Conservation (phyloP, 2,888 invertebrate species). For the Standfussiana lucernea region DNA sequence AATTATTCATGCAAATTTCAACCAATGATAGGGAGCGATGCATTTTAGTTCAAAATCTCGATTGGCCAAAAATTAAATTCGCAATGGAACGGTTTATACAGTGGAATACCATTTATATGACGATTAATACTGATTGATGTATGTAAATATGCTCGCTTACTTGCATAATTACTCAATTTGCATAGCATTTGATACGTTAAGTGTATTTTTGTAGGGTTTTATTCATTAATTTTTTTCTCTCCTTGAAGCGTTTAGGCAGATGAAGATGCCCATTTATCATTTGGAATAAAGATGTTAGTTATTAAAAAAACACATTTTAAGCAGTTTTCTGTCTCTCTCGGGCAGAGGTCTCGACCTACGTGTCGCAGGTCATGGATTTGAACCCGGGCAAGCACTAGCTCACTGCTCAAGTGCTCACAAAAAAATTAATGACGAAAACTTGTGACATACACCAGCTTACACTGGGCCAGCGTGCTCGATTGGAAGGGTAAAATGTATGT, state of each 20-base stretch:
- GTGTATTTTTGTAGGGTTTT: background rate
- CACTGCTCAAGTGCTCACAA: background rate
- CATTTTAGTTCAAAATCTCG: conserved; percentile 72
- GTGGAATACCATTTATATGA: conserved; percentile 46
- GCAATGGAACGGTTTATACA: conserved; percentile 42
- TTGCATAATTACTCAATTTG: conserved; percentile 43
- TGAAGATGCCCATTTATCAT: background rate
- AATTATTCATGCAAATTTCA: conserved; percentile 79
- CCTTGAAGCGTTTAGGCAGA: background rate
- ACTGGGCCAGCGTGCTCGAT: no score
- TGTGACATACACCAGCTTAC: background rate
- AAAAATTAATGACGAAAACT: background rate
- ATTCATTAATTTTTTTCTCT: background rate
- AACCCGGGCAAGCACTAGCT: background rate
- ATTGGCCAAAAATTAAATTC: conserved; percentile 71
- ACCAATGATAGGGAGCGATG: conserved; percentile 73
- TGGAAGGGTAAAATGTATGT: background rate
- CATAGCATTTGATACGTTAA: conserved; percentile 24
- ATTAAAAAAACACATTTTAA: background rate
- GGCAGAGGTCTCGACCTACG: background rate
- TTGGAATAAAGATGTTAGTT: background rate
- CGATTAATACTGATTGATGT: conserved; percentile 53
- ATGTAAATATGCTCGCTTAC: conserved; percentile 51
- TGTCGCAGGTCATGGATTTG: background rate
- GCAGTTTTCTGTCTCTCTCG: background rate